phyloP scores from a whole-genome alignment of 2,113 vertebrate species.

The Plectropomus leopardus region DNA sequence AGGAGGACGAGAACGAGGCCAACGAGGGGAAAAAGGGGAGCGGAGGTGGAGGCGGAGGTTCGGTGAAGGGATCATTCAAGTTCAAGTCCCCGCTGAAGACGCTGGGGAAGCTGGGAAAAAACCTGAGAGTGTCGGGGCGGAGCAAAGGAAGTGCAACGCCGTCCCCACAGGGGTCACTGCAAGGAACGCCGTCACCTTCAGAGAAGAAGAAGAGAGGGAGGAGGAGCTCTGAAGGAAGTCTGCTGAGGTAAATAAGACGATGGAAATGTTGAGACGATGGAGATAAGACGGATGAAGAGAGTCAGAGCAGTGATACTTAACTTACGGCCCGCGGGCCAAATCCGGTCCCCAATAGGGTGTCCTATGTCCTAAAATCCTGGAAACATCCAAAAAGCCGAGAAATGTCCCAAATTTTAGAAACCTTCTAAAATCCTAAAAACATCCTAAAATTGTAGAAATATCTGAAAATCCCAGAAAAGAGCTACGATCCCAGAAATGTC shows the following conservation, averaged over 20 bases:
- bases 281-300: too few relatives aligned
- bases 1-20: constrained; percentile 86
- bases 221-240: constrained; percentile 89
- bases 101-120: constrained; percentile 84
- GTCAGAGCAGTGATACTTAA: too few relatives aligned
- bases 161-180: constrained; percentile 75
- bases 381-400: too few relatives aligned
- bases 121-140: constrained; percentile 75
- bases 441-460: too few relatives aligned
- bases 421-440: too few relatives aligned
- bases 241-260: constrained; percentile 40
- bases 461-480: too few relatives aligned
- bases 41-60: constrained; percentile 54
- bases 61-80: constrained; percentile 77
- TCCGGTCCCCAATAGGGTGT: too few relatives aligned
- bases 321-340: too few relatives aligned
- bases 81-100: constrained; percentile 89
- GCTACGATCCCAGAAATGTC: too few relatives aligned
- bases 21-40: constrained; percentile 79
- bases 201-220: constrained; percentile 83
- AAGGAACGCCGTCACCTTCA: constrained; percentile 76
- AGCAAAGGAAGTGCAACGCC: constrained; percentile 77
- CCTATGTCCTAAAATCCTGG: too few relatives aligned
- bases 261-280: too few relatives aligned
- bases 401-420: too few relatives aligned